Evolutionary conservation across 1,140 invertebrate species (phyloP), one percentile per base, ranked within the genome.

Genomic region (Hestina assimilis): DNA sequence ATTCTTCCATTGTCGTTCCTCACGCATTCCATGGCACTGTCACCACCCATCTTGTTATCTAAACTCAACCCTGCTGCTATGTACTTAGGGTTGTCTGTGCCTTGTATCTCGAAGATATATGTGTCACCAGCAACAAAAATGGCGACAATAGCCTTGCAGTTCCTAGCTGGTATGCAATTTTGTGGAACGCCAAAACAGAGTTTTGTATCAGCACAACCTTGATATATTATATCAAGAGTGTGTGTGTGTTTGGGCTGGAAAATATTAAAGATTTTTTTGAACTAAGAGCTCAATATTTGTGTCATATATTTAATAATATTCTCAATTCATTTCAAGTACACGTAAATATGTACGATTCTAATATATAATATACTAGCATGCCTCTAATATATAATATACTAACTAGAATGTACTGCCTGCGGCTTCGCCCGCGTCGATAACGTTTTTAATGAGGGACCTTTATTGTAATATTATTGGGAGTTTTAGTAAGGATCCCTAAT

Each of bases 1-100:
- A 96, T 89, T 58, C 86, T 81, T 28, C 90, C 91, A 48, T 90
- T 90, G 53, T 90, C 89, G 50, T 93, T 90, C 26, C 92, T 91
- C 12, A 92, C 89, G 75, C 97, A 98, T 72, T 97, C 96, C 59
- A 95, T 93, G 0, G 96, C 95, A 64, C 92, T 93, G 82, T 98
- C 96, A 15, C 94, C 92, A 31, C 95, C 96, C 95, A 96, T 96
- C 76, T 91, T 91, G 3, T 83, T 86, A 72, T 96, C 94, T 3
- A 88, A 72, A 8, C 94, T 95, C 3, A 97, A 80, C 6, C 92
- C 96, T 9, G 95, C 90, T 0, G 95, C 95, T 8, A 96, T 92
- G 64, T 95, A 96, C 66, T 83, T 90, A n/a, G 90, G 87, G 64
- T 87, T 89, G 24, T 82, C 88, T 43, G 89, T 90, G 7, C 90